Evolutionary conservation across 2,888 invertebrate genomes (phyloP).

Genomic region (Drosophila anomalipes): DNA sequence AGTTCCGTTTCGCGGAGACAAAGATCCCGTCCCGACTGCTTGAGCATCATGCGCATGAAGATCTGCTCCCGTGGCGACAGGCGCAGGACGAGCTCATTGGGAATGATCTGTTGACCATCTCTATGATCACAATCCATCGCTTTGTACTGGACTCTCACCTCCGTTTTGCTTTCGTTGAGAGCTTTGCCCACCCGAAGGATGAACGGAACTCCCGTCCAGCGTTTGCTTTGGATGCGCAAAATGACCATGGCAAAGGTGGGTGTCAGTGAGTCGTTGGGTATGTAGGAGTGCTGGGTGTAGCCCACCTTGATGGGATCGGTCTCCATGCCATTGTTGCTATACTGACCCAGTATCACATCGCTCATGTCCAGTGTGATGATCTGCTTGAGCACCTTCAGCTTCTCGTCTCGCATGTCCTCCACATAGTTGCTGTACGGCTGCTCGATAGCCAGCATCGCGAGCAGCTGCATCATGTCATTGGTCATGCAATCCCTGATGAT

Average conservation of each 20-base stretch:
- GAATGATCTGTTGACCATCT: constrained; percentile 5
- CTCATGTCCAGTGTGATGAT: constrained; percentile 43
- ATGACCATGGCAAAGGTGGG: constrained; percentile 66
- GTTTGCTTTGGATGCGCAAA: constrained; percentile 54
- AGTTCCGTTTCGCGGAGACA: constrained; percentile 51
- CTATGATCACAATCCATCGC: constrained; percentile 41
- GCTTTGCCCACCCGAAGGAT: constrained; percentile 66
- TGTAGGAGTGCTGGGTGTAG: constrained; percentile 62
- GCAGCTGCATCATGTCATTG: constrained; percentile 67
- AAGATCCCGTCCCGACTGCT: constrained; percentile 46
- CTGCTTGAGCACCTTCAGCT: constrained; percentile 52
- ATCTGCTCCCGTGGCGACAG: constrained; percentile 57
- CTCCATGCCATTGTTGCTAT: constrained; percentile 56
- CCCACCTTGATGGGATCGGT: constrained; percentile 60
- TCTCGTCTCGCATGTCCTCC: constrained; percentile 64
- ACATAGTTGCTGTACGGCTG: constrained; percentile 60
- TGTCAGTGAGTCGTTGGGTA: constrained; percentile 65
- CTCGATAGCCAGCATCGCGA: constrained; percentile 61
- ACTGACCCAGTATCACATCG: constrained; percentile 63
- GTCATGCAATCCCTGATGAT: constrained; percentile 69
- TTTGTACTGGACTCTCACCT: constrained; percentile 67
- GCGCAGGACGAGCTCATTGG: constrained; percentile 63
- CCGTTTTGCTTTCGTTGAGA: constrained; percentile 60
- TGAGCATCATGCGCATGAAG: constrained; percentile 68
- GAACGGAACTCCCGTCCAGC: constrained; percentile 66